A percentile compares a stretch with the other conserved stretches of the same genome.
These are phyloP conservation scores for Cheilosia vulpina DNA, from an alignment of 2,888 invertebrate genomes.

Conservation along the genomic window DNA sequence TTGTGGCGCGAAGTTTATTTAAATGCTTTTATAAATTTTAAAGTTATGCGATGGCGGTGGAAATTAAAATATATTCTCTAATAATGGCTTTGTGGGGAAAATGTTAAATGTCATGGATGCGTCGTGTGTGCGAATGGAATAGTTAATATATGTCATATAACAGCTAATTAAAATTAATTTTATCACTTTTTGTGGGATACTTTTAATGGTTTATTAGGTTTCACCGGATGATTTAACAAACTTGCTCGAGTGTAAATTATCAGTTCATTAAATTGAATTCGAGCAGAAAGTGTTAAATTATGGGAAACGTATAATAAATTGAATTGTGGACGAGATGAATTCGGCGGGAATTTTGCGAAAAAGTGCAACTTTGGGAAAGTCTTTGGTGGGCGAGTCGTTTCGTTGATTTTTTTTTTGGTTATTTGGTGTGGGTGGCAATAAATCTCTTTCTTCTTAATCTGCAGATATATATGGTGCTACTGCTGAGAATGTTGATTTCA, in stretches of 20 bases:
- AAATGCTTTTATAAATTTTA: slow-evolving; percentile 4
- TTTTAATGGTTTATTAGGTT: slow-evolving; percentile 48
- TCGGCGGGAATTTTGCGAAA: not conserved
- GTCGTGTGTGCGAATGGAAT: slow-evolving; percentile 3
- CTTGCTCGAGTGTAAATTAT: slow-evolving; percentile 29
- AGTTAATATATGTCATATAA: slow-evolving; percentile 43
- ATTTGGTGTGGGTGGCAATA: no score
- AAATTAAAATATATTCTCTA: slow-evolving; percentile 11
- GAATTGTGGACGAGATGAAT: not conserved
- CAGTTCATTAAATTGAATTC: slow-evolving; percentile 48
- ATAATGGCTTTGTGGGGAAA: not conserved
- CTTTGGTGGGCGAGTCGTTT: no score
- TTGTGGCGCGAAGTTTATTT: not conserved
- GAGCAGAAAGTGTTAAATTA: slow-evolving; percentile 33
- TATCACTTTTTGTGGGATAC: slow-evolving; percentile 3
- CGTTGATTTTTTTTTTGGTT: no score
- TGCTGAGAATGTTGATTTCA: no score
- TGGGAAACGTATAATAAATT: not conserved
- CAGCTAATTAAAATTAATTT: slow-evolving; percentile 43
- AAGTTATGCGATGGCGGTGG: not conserved
- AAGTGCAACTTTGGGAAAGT: not conserved
- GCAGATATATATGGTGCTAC: no score
- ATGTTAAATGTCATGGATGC: slow-evolving; percentile 28
- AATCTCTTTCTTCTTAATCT: no score
- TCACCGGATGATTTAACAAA: slow-evolving; percentile 34